phyloP scores from a whole-genome alignment of 2,888 invertebrate species.

The Lochmaea crataegi region DNA sequence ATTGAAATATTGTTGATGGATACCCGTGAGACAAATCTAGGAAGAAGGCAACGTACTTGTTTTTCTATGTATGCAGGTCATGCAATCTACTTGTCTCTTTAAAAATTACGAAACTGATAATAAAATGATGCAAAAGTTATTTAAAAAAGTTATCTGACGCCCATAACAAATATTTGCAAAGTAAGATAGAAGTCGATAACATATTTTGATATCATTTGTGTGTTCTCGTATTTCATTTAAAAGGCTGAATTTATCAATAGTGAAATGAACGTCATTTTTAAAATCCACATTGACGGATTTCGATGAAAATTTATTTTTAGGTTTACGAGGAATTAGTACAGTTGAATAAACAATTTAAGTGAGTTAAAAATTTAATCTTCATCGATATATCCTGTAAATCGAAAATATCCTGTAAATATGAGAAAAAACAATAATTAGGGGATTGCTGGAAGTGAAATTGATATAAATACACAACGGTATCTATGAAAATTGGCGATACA shows the following conservation, averaged over 20 bases:
- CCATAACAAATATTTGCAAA: constrained; percentile 47
- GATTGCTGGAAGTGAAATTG: too few relatives aligned
- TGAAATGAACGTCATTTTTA: constrained; percentile 42
- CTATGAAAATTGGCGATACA: too few relatives aligned
- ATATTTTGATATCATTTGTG: constrained; percentile 43
- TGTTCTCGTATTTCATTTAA: constrained; percentile 46
- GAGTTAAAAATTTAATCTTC: background rate
- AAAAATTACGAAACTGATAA: constrained; percentile 27
- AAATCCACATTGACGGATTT: constrained; percentile 17
- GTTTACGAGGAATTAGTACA: background rate
- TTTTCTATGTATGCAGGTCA: constrained; percentile 9
- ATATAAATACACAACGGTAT: too few relatives aligned
- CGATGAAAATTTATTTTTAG: background rate
- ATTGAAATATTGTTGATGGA: background rate
- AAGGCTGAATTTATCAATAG: constrained; percentile 37
- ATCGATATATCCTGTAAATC: too few relatives aligned
- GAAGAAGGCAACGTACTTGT: background rate
- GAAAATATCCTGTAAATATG: too few relatives aligned
- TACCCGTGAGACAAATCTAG: background rate
- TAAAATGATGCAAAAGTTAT: constrained; percentile 30
- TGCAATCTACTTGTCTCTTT: constrained; percentile 20
- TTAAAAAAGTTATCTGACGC: constrained; percentile 41
- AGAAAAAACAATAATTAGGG: too few relatives aligned
- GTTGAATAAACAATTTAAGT: constrained; percentile 3
- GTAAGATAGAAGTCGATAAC: constrained; percentile 47